Evolutionary conservation across 2,888 invertebrate species (phyloP).

Genomic region (Harpalus rufipes): DNA sequence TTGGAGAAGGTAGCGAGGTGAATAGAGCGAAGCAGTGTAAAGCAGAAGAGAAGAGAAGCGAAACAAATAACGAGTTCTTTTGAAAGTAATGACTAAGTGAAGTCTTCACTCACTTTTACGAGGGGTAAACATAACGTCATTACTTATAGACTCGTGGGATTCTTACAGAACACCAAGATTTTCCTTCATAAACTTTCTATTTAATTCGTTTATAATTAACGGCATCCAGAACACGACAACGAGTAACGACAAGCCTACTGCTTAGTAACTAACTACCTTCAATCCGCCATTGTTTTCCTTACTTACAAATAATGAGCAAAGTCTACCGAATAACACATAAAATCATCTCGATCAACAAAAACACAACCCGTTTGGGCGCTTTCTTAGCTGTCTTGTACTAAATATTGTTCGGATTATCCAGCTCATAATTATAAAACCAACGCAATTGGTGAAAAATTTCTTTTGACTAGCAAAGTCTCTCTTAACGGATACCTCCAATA

Average conservation of each 20-base stretch:
- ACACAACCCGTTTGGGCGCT: too few species aligned
- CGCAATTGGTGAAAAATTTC: too few species aligned
- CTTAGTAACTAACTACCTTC: slow-evolving; percentile 1
- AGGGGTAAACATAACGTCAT: slow-evolving; percentile 45
- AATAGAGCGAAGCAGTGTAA: slow-evolving; percentile 4
- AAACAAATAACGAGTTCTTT: slow-evolving; percentile 53
- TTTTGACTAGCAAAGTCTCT: too few species aligned
- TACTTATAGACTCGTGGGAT: slow-evolving; percentile 49
- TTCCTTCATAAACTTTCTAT: slow-evolving; percentile 48
- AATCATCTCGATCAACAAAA: too few species aligned
- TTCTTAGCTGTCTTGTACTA: too few species aligned
- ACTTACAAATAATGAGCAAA: neutral
- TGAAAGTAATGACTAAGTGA: slow-evolving; percentile 47
- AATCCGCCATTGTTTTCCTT: slow-evolving; percentile 8
- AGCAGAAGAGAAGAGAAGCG: slow-evolving; percentile 27
- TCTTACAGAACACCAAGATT: slow-evolving; percentile 43
- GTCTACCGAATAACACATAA: neutral
- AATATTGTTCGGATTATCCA: too few species aligned
- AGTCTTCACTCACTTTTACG: slow-evolving; percentile 43
- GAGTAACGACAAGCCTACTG: neutral
- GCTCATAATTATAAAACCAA: too few species aligned
- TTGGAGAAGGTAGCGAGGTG: slow-evolving; percentile 9
- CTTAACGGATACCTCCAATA: too few species aligned
- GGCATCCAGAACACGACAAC: slow-evolving; percentile 11
- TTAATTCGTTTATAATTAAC: slow-evolving; percentile 49